Conservation (phyloP, 1,140 invertebrate species). For the Panagrolaimus sp. region DNA sequence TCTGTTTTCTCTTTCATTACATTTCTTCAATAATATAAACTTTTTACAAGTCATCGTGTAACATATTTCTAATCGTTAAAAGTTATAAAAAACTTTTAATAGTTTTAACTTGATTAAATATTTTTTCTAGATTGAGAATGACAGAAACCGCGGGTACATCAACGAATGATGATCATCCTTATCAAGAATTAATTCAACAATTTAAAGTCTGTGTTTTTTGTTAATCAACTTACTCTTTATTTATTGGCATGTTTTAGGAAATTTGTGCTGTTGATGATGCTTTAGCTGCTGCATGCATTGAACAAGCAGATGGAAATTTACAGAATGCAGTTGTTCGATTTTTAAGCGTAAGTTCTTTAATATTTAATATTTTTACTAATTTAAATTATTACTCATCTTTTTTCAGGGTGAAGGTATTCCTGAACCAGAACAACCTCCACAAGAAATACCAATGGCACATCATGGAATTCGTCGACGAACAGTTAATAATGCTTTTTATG, state of each 20-base stretch:
- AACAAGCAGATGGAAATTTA: constrained; percentile 5
- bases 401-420: constrained; percentile 8
- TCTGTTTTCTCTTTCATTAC: too few species aligned
- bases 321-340: constrained; percentile 9
- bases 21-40: too few species aligned
- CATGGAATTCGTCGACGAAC: background rate
- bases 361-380: background rate
- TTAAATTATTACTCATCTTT: background rate
- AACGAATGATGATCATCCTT: background rate
- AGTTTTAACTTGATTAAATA: too few species aligned
- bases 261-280: constrained; percentile 29
- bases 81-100: too few species aligned
- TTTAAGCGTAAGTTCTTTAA: constrained; percentile 13
- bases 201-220: constrained; percentile 1
- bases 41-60: too few species aligned
- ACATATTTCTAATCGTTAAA: too few species aligned
- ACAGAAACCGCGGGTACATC: constrained; percentile 1
- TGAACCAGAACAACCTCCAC: background rate
- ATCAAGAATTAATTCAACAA: constrained; percentile 10
- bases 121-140: background rate
- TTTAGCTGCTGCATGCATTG: constrained; percentile 10
- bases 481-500: background rate
- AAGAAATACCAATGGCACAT: background rate
- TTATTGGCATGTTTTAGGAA: constrained; percentile 21
- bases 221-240: background rate